Percentiles rank a stretch among this genome's conserved stretches.
Conservation (phyloP, 2,888 invertebrate genomes). For the Agonopterix alstromeriana region DNA sequence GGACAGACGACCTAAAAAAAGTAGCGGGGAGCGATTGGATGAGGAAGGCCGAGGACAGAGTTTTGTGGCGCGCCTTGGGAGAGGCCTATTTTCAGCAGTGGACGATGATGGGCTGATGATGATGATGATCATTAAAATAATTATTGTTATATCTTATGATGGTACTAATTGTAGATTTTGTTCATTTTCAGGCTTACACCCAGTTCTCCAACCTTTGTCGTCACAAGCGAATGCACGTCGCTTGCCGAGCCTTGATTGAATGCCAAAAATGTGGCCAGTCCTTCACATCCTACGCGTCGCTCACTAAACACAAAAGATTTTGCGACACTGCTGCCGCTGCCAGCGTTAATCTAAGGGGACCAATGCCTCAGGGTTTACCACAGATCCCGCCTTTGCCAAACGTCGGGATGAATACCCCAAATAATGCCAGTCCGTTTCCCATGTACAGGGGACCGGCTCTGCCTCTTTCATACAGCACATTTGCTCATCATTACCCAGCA, state of each 20-base stretch:
- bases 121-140: neutral
- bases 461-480: slow-evolving; percentile 80
- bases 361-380: slow-evolving; percentile 55
- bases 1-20: no score
- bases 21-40: no score
- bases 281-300: slow-evolving; percentile 93
- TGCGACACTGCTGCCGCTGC: slow-evolving; percentile 88
- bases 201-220: slow-evolving; percentile 99
- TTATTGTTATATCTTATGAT: neutral
- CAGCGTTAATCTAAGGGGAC: slow-evolving; percentile 62
- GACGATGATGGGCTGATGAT: no score
- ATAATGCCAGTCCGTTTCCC: slow-evolving; percentile 79
- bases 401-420: slow-evolving; percentile 60
- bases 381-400: slow-evolving; percentile 58
- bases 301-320: slow-evolving; percentile 97
- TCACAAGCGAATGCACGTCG: slow-evolving; percentile 99
- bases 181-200: slow-evolving; percentile 88
- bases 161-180: neutral
- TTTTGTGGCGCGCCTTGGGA: no score
- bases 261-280: slow-evolving; percentile 96
- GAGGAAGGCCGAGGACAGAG: no score
- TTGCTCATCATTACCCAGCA: slow-evolving; percentile 78
- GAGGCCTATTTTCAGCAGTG: no score
- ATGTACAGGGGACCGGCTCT: slow-evolving; percentile 82
- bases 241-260: slow-evolving; percentile 95